Conservation (phyloP, 2,888 invertebrate genomes). For the Lithophane socia region DNA sequence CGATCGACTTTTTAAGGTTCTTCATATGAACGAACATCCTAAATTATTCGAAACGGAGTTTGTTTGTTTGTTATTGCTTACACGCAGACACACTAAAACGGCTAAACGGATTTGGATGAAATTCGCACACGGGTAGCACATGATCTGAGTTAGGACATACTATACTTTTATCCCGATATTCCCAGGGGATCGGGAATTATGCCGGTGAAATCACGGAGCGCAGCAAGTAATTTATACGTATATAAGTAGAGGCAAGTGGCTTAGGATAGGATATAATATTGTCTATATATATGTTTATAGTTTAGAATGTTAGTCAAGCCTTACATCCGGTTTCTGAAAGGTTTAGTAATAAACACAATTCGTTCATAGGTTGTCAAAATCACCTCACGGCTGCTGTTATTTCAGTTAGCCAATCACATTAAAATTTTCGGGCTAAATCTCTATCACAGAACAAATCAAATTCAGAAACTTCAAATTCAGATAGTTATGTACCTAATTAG, state of each 20-base stretch:
- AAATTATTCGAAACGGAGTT: too few relatives aligned
- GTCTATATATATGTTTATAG: background rate
- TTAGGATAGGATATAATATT: background rate
- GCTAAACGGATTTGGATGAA: too few relatives aligned
- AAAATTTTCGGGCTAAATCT: background rate
- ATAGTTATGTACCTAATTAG: background rate
- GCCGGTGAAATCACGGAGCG: too few relatives aligned
- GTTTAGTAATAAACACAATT: background rate
- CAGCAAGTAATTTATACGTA: background rate
- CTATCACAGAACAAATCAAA: background rate
- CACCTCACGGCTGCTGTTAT: background rate
- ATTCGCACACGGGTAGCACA: too few relatives aligned
- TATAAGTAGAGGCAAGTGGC: background rate
- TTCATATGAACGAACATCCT: too few relatives aligned
- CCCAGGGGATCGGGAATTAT: too few relatives aligned
- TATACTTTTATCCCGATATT: too few relatives aligned
- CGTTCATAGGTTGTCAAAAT: background rate
- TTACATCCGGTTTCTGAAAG: background rate
- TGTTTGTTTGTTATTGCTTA: too few relatives aligned
- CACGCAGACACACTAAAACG: too few relatives aligned
- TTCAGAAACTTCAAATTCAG: background rate
- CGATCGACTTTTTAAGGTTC: too few relatives aligned
- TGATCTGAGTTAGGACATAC: too few relatives aligned
- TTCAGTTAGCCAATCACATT: constrained; percentile 1
- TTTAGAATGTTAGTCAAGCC: background rate